These are phyloP conservation scores for Mustela lutreola DNA, from an alignment of 2,113 vertebrate species.

Conservation along the genomic window DNA sequence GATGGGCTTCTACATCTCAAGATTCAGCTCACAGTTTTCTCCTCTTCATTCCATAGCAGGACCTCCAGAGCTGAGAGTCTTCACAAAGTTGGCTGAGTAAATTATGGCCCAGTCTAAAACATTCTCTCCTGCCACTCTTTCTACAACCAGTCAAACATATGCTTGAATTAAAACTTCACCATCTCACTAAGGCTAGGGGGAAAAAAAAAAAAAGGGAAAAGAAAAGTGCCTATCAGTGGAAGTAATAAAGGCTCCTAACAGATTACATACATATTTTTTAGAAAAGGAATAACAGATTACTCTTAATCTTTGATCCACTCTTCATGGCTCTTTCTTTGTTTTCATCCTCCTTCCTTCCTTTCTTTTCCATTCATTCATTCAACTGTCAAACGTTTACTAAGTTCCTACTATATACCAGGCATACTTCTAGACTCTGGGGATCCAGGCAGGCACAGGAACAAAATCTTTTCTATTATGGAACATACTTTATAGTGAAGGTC, in stretches of 20 bases:
- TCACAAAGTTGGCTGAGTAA: background rate
- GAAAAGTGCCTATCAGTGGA: background rate
- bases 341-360: background rate
- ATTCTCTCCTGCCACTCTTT: background rate
- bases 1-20: background rate
- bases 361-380: background rate
- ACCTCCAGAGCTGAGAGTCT: background rate
- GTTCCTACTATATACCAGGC: background rate
- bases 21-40: background rate
- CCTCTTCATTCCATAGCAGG: background rate
- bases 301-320: background rate
- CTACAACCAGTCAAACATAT: background rate
- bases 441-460: background rate
- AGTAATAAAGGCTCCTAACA: slow-evolving; percentile 33
- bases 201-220: background rate
- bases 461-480: background rate
- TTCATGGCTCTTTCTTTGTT: background rate
- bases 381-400: background rate
- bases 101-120: background rate
- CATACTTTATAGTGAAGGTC: background rate
- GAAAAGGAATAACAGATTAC: background rate
- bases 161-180: background rate
- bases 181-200: background rate
- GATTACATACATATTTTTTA: background rate
- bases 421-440: background rate